Evolutionary conservation across 2,888 invertebrate species (phyloP).

Genomic region (Ochlodes sylvanus): DNA sequence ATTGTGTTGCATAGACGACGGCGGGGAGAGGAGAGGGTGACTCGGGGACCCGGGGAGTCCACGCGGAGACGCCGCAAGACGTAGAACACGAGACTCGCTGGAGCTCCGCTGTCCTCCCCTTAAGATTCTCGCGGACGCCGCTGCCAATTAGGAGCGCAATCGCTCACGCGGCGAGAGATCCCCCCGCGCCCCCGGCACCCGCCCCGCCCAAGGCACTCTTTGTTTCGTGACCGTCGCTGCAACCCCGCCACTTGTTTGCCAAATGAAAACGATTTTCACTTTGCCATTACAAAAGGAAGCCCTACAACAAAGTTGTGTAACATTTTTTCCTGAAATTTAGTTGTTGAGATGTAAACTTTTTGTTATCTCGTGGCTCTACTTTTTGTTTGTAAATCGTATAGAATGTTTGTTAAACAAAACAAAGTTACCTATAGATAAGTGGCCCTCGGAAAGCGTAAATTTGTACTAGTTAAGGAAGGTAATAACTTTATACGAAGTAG

Average conservation of each 20-base stretch:
- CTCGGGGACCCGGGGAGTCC: conserved; percentile 45
- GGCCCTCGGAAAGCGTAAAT: no score
- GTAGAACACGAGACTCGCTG: conserved; percentile 68
- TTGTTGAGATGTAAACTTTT: conserved; percentile 6
- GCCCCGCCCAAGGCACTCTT: conserved; percentile 62
- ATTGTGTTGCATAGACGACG: conserved; percentile 71
- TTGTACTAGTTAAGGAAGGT: no score
- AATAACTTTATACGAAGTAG: no score
- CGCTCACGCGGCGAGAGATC: conserved; percentile 80
- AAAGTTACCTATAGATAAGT: no score
- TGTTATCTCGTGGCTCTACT: no score
- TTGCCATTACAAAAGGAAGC: conserved; percentile 68
- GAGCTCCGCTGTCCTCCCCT: conserved; percentile 80
- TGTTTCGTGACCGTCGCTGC: conserved; percentile 71
- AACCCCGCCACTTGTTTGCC: conserved; percentile 70
- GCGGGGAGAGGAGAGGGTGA: conserved; percentile 51
- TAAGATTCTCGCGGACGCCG: conserved; percentile 86
- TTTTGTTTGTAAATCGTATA: no score
- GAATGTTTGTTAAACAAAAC: no score
- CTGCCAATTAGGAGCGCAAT: conserved; percentile 85
- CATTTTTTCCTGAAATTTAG: conserved; percentile 20
- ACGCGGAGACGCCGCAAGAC: conserved; percentile 60
- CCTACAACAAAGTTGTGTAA: conserved; percentile 58
- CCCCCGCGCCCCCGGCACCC: conserved; percentile 52
- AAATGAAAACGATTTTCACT: conserved; percentile 82